Base-by-base conservation (phyloP, 1,140 invertebrate species). In the Rhopalosiphum padi region DNA sequence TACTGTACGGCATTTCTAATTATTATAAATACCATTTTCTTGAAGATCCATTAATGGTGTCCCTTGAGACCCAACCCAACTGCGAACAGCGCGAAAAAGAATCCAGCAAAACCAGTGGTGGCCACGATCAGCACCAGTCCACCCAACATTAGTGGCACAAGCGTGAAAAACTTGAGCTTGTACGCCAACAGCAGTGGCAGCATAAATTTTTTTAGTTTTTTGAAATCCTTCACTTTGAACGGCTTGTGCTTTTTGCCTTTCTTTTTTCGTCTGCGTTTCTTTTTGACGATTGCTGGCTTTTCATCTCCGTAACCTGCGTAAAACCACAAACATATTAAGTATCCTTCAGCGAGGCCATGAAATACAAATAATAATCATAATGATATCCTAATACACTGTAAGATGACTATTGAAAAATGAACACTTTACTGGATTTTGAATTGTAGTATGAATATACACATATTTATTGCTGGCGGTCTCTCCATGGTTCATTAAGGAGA, bases 31-130 rank as follows among this genome's bases (percentile, higher is more conserved):
- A 93, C 92, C 92, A 25, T 93, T 46, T 83, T 25, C 18, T 23
- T 3, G 35, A 15, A 51, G 46, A 30, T 22, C 35, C 53, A 30
- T 55, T 82, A 77, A 68, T 94, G 95, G 35, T 95, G 94, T 35
- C 94, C 93, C 89, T 96, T 96, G 77, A 96, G 95, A 41, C 96
- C 96, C 93, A 97, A 95, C 4, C 96, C 96, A 6, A 96, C 96
- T 1, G 96, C 97, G 94, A 98, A 98, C 4, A 98, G 95, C 3
- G 97, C 97, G 95, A 98, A 98, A 96, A 98, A 98, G 95, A 98
- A 98, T 94, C 97, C 97, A 30, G 97, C 97, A 60, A 98, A 95
- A 18, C 97, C 97, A 11, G 97, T 97, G 4, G 97, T 97, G 88
- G 97, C 97, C 2, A 97, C 96, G 41, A 98, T 95, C 21, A 98